A percentile compares a stretch with the other conserved stretches of the same genome.
phyloP scores from a whole-genome alignment of 2,888 invertebrate genomes.

The Drosophila sordidula region DNA sequence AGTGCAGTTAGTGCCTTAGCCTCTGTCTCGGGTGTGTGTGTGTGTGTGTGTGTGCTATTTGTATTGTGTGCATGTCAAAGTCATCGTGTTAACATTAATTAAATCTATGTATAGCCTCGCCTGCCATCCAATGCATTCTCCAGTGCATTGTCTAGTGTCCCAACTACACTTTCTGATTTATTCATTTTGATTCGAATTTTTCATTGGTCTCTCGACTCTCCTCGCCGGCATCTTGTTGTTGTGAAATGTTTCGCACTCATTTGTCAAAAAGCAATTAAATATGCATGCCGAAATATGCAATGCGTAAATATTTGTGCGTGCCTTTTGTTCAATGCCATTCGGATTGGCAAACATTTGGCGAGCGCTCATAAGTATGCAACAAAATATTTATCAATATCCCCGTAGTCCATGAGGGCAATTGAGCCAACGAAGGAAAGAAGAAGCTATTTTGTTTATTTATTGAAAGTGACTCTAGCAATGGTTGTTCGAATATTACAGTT shows the following conservation, averaged over 20 bases:
- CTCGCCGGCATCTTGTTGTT: neutral
- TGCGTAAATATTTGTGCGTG: constrained; percentile 14
- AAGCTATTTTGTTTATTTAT: constrained; percentile 6
- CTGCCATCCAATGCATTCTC: constrained; percentile 34
- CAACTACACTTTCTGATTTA: constrained; percentile 23
- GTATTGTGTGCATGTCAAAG: constrained; percentile 76
- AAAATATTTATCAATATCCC: constrained; percentile 4
- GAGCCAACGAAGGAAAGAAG: neutral
- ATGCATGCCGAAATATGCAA: constrained; percentile 21
- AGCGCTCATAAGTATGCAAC: neutral
- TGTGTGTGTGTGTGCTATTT: constrained; percentile 45
- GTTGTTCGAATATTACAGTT: too few species aligned
- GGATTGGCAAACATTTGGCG: neutral
- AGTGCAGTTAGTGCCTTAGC: constrained; percentile 34
- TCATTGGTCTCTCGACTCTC: constrained; percentile 9
- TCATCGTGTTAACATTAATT: constrained; percentile 81
- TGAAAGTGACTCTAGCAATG: neutral
- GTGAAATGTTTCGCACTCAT: neutral
- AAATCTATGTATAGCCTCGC: constrained; percentile 65
- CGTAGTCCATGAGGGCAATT: neutral
- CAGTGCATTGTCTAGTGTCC: constrained; percentile 39
- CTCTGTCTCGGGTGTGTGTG: neutral
- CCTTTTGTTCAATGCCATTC: constrained; percentile 4
- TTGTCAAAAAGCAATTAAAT: constrained; percentile 37
- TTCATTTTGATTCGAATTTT: constrained; percentile 58